Conservation (phyloP, 2,113 vertebrate genomes). For the Anhinga anhinga region DNA sequence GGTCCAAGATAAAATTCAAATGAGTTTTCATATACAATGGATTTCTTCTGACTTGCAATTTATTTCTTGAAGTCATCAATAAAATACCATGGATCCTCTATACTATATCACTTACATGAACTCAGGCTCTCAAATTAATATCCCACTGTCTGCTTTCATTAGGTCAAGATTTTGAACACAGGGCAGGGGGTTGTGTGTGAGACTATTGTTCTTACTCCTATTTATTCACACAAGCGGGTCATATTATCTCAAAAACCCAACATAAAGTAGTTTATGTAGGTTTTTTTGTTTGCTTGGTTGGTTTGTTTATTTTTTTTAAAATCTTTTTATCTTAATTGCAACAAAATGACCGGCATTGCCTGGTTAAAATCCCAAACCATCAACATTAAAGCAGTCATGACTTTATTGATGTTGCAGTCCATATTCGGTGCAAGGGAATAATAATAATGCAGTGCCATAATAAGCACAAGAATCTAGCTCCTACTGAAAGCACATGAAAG, state of each 20-base stretch:
- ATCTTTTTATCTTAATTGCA: neutral
- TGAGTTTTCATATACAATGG: neutral
- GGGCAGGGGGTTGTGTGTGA: neutral
- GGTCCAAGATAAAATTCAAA: neutral
- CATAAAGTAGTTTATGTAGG: neutral
- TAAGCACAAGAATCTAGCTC: neutral
- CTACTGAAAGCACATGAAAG: neutral
- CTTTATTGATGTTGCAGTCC: neutral
- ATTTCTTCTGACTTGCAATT: neutral
- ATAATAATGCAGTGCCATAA: neutral
- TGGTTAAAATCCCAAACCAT: neutral
- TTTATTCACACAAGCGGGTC: neutral
- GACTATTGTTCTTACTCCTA: neutral
- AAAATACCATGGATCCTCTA: neutral
- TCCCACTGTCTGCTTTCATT: neutral
- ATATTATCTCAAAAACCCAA: neutral
- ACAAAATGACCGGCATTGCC: neutral
- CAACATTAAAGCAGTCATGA: neutral
- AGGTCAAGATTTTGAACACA: neutral
- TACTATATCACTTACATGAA: neutral
- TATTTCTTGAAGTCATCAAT: neutral
- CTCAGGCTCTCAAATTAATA: neutral
- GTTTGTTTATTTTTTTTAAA: neutral
- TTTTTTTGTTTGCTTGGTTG: neutral
- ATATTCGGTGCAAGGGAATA: neutral